Evolutionary conservation across 1,140 invertebrate species (phyloP), one percentile per base, ranked within the genome.

Genomic region (Leptinotarsa undecemlineata): DNA sequence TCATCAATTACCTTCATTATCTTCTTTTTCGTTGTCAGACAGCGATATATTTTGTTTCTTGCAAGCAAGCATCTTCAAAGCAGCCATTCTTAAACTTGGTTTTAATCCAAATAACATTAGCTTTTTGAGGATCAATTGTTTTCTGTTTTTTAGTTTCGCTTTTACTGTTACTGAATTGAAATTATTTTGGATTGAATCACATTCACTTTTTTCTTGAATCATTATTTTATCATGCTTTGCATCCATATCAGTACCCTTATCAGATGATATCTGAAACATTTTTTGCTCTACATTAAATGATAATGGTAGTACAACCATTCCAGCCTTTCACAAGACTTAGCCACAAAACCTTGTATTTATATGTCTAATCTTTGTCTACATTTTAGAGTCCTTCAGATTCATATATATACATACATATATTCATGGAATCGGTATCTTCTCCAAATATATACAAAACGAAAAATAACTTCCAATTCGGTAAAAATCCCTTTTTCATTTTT

Each of bases 91-190:
- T 69, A 84, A 67, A 76, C 81, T 83, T 11, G 84, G 84, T 78
- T 83, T 84, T 68, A 85, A 76, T 23, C 83, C 82, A 74, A 82
- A 82, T 57, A 84, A 74, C 79, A 84, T 83, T 48, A 85, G 69
- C 76, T 80, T 80, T 74, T 83, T 82, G 19, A 85, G 74, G 62
- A 85, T 79, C 61, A 80, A 75, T 78, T 83, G 82, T 76, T 83
- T 84, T 23, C 80, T 76, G 74, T 84, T 83, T 74, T 78, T 82
- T 51, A 82, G 68, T 75, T 79, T 81, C 3, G 81, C 80, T 77
- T 81, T 84, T 13, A 84, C 78, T 72, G 80, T 72, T 47, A 83
- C 75, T 48, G 81, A 80, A 68, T 67, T 80, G 60, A 79, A 74
- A 70, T 77, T 77, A 70, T 81, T 79, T 68, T 81, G 78, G 4